A percentile compares a stretch with the other conserved stretches of the same genome.
These are phyloP conservation scores for Lordiphosa stackelbergi DNA, from an alignment of 1,140 invertebrate species.

Conservation along the genomic window DNA sequence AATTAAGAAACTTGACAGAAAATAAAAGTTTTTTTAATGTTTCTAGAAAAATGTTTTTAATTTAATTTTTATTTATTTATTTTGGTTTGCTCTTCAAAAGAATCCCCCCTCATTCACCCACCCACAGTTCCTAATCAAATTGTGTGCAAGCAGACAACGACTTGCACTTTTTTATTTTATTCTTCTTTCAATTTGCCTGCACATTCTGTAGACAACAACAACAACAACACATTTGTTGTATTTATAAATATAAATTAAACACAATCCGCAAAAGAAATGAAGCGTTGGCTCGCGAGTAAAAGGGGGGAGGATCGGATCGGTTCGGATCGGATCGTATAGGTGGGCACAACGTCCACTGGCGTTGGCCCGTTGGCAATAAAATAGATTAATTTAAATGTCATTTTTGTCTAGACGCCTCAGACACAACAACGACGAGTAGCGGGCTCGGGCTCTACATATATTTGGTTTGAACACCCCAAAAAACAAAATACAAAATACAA, in stretches of 20 bases:
- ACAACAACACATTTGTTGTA: constrained; percentile 22
- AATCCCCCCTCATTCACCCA: no score
- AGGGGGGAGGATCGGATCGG: neutral
- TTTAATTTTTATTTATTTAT: constrained; percentile 23
- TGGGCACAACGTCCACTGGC: constrained; percentile 35
- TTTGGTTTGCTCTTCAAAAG: neutral
- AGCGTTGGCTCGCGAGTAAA: neutral
- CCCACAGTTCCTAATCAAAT: constrained; percentile 2
- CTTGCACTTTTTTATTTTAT: constrained; percentile 27
- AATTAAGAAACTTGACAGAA: no score
- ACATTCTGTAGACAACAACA: constrained; percentile 52
- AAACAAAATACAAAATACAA: no score
- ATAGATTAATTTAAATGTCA: constrained; percentile 76
- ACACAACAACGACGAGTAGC: constrained; percentile 27
- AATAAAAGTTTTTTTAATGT: no score
- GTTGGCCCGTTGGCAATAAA: constrained; percentile 65
- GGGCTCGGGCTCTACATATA: neutral
- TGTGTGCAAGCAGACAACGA: neutral
- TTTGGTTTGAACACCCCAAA: no score
- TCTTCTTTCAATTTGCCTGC: constrained; percentile 59
- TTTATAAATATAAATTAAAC: constrained; percentile 63
- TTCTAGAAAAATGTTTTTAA: no score
- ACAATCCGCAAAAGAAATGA: constrained; percentile 3
- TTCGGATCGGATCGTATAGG: neutral
- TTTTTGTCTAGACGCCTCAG: constrained; percentile 66